Conservation (phyloP, 2,113 vertebrate species). For the Hippocampus barbouri region DNA sequence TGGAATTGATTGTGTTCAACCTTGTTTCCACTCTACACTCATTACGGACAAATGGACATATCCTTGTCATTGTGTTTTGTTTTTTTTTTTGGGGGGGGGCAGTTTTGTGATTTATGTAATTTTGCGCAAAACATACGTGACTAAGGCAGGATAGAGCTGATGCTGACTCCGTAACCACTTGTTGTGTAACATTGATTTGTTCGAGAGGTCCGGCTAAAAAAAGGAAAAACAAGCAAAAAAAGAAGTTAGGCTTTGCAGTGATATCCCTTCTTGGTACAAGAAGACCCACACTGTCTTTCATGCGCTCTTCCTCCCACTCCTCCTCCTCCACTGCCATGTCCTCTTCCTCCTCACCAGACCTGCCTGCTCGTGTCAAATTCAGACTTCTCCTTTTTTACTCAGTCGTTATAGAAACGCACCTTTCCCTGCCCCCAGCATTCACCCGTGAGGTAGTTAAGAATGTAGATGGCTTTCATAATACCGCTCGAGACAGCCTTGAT, state of each 20-base stretch:
- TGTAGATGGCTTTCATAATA: conserved; percentile 58
- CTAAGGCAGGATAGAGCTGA: conserved; percentile 34
- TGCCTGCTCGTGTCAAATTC: conserved; percentile 33
- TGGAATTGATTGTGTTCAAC: too few relatives aligned
- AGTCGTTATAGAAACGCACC: conserved; percentile 60
- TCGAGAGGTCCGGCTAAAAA: conserved; percentile 45
- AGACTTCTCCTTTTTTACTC: conserved; percentile 38
- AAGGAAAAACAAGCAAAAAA: conserved; percentile 36
- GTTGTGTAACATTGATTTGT: conserved; percentile 69
- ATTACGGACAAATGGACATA: too few relatives aligned
- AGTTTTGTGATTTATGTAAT: conserved; percentile 40
- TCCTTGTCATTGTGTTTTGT: too few relatives aligned
- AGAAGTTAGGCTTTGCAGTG: conserved; percentile 30
- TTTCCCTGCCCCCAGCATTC: conserved; percentile 37
- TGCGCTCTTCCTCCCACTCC: conserved; percentile 18
- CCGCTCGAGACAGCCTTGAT: conserved; percentile 44
- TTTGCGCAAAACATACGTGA: conserved; percentile 36
- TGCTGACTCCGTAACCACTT: conserved; percentile 40
- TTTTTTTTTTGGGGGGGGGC: background rate
- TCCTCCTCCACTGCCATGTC: conserved; percentile 26
- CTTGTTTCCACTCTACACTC: too few relatives aligned
- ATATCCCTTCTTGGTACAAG: conserved; percentile 26
- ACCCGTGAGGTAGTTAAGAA: conserved; percentile 53
- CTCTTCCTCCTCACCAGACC: conserved; percentile 33
- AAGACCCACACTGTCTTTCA: conserved; percentile 31